phyloP scores from a whole-genome alignment of 2,797 vertebrate genomes.

The Catamblyrhynchus diadema region DNA sequence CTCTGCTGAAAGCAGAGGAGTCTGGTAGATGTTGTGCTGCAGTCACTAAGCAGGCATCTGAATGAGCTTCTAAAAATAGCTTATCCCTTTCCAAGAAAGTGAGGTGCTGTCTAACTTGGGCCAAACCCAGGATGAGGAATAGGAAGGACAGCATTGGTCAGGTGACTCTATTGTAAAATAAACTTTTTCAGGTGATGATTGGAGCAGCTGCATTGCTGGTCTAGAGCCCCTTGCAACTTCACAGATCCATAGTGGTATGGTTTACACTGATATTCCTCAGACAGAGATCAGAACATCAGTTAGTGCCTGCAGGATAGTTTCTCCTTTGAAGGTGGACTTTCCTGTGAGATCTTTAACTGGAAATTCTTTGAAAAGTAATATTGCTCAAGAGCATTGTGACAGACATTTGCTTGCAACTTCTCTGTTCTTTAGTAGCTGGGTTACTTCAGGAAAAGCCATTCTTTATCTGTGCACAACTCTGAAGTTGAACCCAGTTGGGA shows the following conservation, averaged over 20 bases:
- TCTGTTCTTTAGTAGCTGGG: neutral
- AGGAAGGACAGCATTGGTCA: neutral
- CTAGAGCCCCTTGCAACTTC: neutral
- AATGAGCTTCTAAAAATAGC: neutral
- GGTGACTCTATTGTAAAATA: neutral
- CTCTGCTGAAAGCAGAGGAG: neutral
- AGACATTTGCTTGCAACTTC: neutral
- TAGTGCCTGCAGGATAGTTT: neutral
- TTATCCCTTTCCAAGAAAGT: neutral
- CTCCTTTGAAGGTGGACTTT: neutral
- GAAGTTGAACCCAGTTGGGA: neutral
- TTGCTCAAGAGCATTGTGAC: neutral
- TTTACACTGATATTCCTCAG: neutral
- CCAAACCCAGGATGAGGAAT: neutral
- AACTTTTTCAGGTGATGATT: neutral
- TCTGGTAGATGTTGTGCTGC: neutral
- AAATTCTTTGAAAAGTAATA: neutral
- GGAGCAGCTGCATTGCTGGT: neutral
- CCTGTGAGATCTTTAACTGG: neutral
- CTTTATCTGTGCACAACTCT: neutral
- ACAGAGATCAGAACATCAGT: neutral
- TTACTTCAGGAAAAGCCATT: neutral
- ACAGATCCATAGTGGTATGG: fast-evolving
- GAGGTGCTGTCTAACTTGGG: neutral
- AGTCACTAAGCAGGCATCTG: neutral